A percentile compares a stretch with the other conserved stretches of the same genome.
Conservation (phyloP, 1,140 invertebrate species). For the Maniola jurtina region DNA sequence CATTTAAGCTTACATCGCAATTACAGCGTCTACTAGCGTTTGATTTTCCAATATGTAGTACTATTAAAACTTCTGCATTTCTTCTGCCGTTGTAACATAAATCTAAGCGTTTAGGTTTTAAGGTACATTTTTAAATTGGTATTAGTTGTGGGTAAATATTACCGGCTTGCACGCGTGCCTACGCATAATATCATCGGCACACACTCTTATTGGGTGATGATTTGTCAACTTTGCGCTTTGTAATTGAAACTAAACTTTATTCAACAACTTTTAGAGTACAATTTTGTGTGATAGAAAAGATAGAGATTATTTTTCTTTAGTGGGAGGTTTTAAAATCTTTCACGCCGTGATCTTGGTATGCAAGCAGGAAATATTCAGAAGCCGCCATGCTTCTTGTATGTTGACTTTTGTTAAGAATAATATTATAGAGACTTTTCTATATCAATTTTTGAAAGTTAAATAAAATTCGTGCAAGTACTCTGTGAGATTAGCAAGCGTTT, state of each 20-base stretch:
- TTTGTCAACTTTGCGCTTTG: slow-evolving; percentile 56
- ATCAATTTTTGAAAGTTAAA: too few species aligned
- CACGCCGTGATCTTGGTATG: slow-evolving; percentile 46
- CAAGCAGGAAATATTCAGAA: slow-evolving; percentile 8
- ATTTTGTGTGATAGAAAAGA: not conserved
- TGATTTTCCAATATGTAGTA: slow-evolving; percentile 40
- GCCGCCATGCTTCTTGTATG: not conserved
- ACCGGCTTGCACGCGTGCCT: slow-evolving; percentile 58
- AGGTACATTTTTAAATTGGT: slow-evolving; percentile 38
- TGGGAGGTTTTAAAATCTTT: slow-evolving; percentile 50
- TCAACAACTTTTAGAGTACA: not conserved
- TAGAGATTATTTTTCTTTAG: slow-evolving; percentile 46
- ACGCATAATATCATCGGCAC: slow-evolving; percentile 69
- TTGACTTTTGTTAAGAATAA: not conserved
- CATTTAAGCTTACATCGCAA: slow-evolving; percentile 36
- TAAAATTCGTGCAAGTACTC: too few species aligned
- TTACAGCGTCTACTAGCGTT: slow-evolving; percentile 30
- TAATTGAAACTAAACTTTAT: slow-evolving; percentile 41
- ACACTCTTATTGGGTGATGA: slow-evolving; percentile 65
- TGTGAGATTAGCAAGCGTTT: too few species aligned
- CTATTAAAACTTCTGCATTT: slow-evolving; percentile 23
- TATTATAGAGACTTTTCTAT: not conserved
- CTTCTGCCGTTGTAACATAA: slow-evolving; percentile 17
- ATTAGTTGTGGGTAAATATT: slow-evolving; percentile 40
- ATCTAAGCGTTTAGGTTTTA: slow-evolving; percentile 31